phyloP scores from a whole-genome alignment of 2,113 vertebrate genomes.

The Brienomyrus longianalis region DNA sequence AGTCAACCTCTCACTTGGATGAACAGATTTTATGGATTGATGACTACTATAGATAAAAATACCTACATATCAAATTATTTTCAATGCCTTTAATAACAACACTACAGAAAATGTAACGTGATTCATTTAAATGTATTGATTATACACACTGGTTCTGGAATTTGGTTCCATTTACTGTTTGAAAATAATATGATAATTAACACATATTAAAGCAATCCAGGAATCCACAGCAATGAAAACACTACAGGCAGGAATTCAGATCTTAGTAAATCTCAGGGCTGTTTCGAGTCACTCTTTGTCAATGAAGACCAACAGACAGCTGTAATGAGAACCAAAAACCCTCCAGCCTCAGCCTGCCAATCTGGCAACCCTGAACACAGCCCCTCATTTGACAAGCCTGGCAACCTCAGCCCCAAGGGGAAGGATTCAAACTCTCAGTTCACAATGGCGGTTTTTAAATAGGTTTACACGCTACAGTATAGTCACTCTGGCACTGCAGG shows the following conservation, averaged over 20 bases:
- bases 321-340: neutral
- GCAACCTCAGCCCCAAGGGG: neutral
- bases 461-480: neutral
- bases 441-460: constrained; percentile 3
- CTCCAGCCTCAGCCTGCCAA: neutral
- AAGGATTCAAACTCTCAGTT: neutral
- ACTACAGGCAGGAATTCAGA: neutral
- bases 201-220: neutral
- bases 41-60: neutral
- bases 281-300: neutral
- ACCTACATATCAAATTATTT: neutral
- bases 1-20: neutral
- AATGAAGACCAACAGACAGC: neutral
- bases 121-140: neutral
- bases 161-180: neutral
- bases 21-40: neutral
- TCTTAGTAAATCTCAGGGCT: neutral
- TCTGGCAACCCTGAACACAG: neutral
- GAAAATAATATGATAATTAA: neutral
- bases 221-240: neutral
- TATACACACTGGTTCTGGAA: neutral
- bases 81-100: neutral
- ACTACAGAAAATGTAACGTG: neutral
- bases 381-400: constrained; percentile 13
- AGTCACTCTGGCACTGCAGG: neutral